Percentiles rank a stretch among this genome's conserved stretches.
Conservation (phyloP, 2,797 vertebrate species). For the Poeciliopsis presidionis region DNA sequence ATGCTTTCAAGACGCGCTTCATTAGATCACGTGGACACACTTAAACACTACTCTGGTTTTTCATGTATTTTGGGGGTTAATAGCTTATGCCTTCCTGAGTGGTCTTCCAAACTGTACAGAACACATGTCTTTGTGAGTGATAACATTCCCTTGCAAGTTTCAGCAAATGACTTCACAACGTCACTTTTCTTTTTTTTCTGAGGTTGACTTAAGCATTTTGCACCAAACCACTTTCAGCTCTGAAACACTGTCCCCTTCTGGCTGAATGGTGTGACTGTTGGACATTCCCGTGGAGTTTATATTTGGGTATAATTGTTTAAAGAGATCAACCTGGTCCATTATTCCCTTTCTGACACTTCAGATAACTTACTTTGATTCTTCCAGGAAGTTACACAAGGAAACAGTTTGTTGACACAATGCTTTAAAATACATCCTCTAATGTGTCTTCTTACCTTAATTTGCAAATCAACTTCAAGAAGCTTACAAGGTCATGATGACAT, state of each 20-base stretch:
- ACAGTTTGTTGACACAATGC: no score
- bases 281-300: neutral
- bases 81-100: neutral
- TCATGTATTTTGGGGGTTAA: neutral
- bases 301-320: neutral
- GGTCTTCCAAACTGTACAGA: neutral
- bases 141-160: neutral
- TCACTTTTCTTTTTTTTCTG: neutral
- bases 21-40: neutral
- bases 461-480: no score
- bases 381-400: neutral
- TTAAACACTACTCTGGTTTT: neutral
- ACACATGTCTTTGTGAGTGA: neutral
- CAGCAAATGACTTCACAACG: neutral
- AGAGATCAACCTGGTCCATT: neutral
- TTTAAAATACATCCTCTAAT: neutral
- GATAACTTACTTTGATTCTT: neutral
- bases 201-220: neutral
- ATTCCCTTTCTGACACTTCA: no score
- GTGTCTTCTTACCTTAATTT: neutral
- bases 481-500: no score
- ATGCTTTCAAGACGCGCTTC: conserved; percentile 17
- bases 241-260: neutral
- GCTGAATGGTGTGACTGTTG: neutral
- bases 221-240: neutral